Conservation (phyloP, 2,113 vertebrate genomes). For the Charina bottae region DNA sequence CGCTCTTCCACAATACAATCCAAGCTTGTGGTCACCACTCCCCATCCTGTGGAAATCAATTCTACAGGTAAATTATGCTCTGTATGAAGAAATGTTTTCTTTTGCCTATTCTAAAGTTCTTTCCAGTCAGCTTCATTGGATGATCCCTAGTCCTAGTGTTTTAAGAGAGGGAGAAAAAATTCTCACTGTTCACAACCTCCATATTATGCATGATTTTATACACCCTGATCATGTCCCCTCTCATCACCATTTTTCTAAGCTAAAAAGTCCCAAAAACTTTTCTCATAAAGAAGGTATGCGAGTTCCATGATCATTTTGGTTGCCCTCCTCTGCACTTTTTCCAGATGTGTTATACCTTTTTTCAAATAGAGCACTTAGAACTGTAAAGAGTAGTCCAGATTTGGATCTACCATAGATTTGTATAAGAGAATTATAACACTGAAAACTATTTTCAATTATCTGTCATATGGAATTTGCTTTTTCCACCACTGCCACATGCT, state of each 20-base stretch:
- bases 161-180: neutral
- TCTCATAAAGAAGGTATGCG: neutral
- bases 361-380: neutral
- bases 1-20: too few species aligned
- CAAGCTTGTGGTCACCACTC: neutral
- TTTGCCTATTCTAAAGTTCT: neutral
- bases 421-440: neutral
- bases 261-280: neutral
- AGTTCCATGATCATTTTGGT: neutral
- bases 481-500: too few species aligned
- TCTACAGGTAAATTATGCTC: neutral
- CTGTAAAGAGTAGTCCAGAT: neutral
- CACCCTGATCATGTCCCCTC: neutral
- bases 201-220: neutral
- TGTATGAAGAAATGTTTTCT: neutral
- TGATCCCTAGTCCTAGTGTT: neutral
- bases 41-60: neutral
- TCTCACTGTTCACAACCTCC: neutral
- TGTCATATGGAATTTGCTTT: neutral
- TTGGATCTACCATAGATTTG: neutral
- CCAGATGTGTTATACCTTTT: neutral
- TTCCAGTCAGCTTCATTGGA: neutral
- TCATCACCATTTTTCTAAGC: neutral
- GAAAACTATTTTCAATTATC: neutral
- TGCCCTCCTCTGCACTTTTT: neutral